Conservation (phyloP, 2,113 vertebrate species). For the Mesembrinibis cayennensis region DNA sequence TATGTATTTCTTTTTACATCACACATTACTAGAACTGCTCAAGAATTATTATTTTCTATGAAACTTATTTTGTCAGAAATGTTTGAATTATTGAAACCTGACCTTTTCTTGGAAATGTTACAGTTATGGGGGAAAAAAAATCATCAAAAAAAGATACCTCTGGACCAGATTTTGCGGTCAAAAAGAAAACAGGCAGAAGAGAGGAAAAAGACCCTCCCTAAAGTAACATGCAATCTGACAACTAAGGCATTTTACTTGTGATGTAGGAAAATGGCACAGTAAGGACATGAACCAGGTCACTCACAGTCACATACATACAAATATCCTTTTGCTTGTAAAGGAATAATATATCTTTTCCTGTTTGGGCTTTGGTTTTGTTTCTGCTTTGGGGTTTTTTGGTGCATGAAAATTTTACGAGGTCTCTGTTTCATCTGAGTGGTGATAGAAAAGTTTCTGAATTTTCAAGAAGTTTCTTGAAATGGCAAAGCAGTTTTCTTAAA, state of each 20-base stretch:
- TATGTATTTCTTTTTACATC: neutral
- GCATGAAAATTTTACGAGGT: neutral
- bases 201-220: neutral
- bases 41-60: neutral
- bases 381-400: neutral
- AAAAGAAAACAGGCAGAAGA: neutral
- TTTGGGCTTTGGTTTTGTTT: neutral
- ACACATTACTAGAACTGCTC: neutral
- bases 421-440: neutral
- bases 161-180: neutral
- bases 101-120: neutral
- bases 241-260: neutral
- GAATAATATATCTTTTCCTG: neutral
- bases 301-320: neutral
- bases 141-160: neutral
- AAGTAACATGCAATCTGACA: neutral
- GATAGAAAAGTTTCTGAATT: neutral
- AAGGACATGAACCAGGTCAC: neutral
- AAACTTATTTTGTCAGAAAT: neutral
- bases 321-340: neutral
- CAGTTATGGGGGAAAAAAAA: neutral
- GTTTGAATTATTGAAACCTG: neutral
- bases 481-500: neutral
- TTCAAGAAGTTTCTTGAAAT: neutral
- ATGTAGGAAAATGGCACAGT: neutral